Base-by-base conservation (phyloP, 2,797 vertebrate species). In the Eutrigla gurnardus region DNA sequence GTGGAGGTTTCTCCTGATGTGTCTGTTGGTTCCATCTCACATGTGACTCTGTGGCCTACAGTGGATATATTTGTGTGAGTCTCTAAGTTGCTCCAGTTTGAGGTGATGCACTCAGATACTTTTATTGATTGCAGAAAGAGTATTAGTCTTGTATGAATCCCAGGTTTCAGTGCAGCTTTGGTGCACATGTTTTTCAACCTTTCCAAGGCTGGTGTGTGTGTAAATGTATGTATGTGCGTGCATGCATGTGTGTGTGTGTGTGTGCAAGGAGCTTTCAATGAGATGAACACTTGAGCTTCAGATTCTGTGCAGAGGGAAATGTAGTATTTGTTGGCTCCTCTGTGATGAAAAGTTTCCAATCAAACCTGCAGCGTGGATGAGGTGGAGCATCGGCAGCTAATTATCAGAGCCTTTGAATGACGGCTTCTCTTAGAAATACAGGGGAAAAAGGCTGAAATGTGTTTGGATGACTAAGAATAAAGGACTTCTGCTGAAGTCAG, bases 231-330 rank as follows among this genome's bases (percentile, higher is more conserved):
- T 45, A 14, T 67, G 50, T 63, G 25, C 70, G 36, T 47, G 42
- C 53, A 40, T 59, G 47, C 65, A 62, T 40, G 25, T 61, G 63
- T 68, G 17, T 72, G 47, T 54, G 39, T 10, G 46, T 50, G 5
- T 35, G 14, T 59, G 0, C 10, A 7, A 6, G 25, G 54, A 57
- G 70, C 63, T 69, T 71, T 84, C 63, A 82, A 18, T 76, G 60
- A 86, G 62, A 83, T 81, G 79, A 88, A 90, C 87, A 89, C 86
- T 84, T 75, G 77, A 89, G 82, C 73, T 69, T 35, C 70, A 76
- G 73, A 69, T 77, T 70, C 46, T 58, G 47, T 49, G 63, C n/a
- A 65, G 65, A 79, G 42, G 46, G 46, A 70, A 72, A 85, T 86
- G 35, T 5, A 37, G 36, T 18, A 36, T 66, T 66, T 52, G 25